These are phyloP conservation scores for Sapayoa aenigma DNA, from an alignment of 2,113 vertebrate species.

Conservation along the genomic window DNA sequence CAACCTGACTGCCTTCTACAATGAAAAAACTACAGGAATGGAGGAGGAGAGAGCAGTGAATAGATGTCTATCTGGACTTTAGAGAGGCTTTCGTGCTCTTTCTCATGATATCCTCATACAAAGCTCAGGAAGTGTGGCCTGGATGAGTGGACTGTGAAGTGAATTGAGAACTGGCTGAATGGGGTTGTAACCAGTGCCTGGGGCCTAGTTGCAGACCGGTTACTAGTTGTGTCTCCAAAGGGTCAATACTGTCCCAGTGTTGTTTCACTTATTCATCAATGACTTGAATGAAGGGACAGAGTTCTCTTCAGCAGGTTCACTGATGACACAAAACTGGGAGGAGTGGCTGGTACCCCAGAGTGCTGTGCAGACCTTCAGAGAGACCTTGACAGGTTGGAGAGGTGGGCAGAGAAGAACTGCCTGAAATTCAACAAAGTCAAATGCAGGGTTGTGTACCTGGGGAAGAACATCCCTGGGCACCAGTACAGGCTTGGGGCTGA, in stretches of 20 bases:
- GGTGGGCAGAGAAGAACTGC: not conserved
- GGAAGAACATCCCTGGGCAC: not conserved
- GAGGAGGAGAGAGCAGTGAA: not conserved
- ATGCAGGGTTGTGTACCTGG: not conserved
- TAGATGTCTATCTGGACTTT: not conserved
- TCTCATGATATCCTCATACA: not conserved
- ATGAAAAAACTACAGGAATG: not conserved
- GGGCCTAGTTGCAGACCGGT: not conserved
- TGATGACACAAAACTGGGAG: not conserved
- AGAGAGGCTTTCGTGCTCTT: not conserved
- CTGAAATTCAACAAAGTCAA: not conserved
- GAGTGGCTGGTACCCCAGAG: fast-evolving
- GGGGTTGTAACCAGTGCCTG: not conserved
- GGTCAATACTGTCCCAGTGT: fast-evolving
- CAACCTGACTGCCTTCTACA: not conserved
- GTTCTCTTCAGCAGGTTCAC: not conserved
- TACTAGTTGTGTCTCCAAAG: not conserved
- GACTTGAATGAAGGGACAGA: not conserved
- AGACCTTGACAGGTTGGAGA: fast-evolving
- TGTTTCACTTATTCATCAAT: not conserved
- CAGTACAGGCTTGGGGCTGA: not conserved
- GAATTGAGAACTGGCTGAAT: not conserved
- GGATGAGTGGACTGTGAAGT: not conserved
- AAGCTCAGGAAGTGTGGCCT: not conserved
- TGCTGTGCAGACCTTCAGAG: not conserved